Evolutionary conservation across 2,797 vertebrate species (phyloP).

Genomic region (Serranus cabrilla): DNA sequence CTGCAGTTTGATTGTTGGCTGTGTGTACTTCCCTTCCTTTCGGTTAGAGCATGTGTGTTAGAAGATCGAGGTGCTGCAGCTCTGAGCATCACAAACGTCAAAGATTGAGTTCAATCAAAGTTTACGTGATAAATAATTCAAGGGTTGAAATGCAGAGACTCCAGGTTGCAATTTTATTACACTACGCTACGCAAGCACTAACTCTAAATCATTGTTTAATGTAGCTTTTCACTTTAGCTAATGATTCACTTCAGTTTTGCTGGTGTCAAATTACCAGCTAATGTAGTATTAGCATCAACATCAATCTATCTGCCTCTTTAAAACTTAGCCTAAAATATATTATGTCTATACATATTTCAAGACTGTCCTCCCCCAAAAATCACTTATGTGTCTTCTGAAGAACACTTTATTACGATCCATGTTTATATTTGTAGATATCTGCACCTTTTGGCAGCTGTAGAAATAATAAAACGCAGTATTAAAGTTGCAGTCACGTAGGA

Average conservation of each 20-base stretch:
- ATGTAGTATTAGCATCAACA: background rate
- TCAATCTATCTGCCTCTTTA: background rate
- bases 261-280: background rate
- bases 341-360: too few species aligned
- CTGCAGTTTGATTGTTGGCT: background rate
- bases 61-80: background rate
- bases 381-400: too few species aligned
- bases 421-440: too few species aligned
- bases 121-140: background rate
- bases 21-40: background rate
- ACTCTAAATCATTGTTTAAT: background rate
- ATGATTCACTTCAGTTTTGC: background rate
- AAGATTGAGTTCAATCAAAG: slow-evolving; percentile 25
- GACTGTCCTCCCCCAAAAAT: too few species aligned
- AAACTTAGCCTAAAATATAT: background rate
- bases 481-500: too few species aligned
- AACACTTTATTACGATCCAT: too few species aligned
- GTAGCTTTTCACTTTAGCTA: background rate
- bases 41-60: background rate
- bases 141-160: slow-evolving; percentile 13
- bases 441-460: too few species aligned
- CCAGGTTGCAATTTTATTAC: background rate
- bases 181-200: background rate
- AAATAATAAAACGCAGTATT: too few species aligned
- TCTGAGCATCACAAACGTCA: background rate